A percentile compares a stretch with the other conserved stretches of the same genome.
Evolutionary conservation across 2,888 invertebrate genomes (phyloP).

Genomic region (Ectemnius continuus): DNA sequence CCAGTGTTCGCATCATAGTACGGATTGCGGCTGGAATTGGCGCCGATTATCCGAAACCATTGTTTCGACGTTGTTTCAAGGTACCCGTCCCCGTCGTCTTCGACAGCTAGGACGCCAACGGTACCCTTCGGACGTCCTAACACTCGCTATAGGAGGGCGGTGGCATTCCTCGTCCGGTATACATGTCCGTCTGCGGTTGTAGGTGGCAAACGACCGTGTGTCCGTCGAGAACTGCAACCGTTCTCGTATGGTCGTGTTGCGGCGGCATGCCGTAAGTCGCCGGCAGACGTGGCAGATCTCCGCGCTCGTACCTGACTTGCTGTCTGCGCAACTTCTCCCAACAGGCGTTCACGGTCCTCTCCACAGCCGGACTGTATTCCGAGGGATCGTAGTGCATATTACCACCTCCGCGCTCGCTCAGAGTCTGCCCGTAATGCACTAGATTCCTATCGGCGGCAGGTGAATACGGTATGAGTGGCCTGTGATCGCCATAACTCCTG

Average conservation of each 20-base stretch:
- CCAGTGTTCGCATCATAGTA: constrained; percentile 1
- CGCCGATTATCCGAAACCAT: constrained; percentile 13
- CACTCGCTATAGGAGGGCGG: constrained; percentile 83
- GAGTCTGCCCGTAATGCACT: constrained; percentile 59
- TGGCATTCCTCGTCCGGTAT: constrained; percentile 80
- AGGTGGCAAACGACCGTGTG: constrained; percentile 92
- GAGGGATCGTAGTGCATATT: constrained; percentile 67
- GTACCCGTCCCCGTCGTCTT: constrained; percentile 12
- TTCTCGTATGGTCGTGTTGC: constrained; percentile 74
- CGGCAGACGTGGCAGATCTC: constrained; percentile 70
- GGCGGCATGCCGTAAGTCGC: constrained; percentile 65
- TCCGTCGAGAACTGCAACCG: constrained; percentile 90
- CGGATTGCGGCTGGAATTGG: background rate
- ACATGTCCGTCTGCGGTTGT: constrained; percentile 83
- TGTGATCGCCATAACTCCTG: constrained; percentile 88
- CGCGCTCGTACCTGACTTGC: constrained; percentile 73
- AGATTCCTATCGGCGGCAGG: constrained; percentile 82
- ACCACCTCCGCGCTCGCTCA: constrained; percentile 52
- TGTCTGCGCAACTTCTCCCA: constrained; percentile 74
- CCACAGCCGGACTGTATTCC: constrained; percentile 69
- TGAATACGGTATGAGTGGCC: constrained; percentile 89
- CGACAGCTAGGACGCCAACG: constrained; percentile 26
- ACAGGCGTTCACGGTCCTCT: constrained; percentile 71
- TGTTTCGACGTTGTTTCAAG: background rate
- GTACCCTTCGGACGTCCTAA: constrained; percentile 65